Conservation (phyloP, 2,797 vertebrate genomes). For the Hydrolagus colliei region DNA sequence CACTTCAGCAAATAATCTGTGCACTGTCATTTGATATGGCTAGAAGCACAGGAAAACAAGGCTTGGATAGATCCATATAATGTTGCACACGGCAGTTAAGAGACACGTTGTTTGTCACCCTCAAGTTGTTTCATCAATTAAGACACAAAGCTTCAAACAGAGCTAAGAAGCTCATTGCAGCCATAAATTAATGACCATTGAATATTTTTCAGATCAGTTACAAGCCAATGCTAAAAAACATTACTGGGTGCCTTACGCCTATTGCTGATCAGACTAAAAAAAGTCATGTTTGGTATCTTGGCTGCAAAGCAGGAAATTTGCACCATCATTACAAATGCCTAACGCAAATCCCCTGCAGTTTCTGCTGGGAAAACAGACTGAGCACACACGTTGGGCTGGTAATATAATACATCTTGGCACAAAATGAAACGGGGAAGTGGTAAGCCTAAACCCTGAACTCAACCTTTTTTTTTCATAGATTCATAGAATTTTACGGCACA, state of each 20-base stretch:
- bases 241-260: not conserved
- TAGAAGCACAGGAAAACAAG: not conserved
- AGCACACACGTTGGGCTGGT: not conserved
- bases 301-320: not conserved
- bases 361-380: not conserved
- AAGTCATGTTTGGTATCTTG: not conserved
- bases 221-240: not conserved
- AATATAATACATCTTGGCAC: not conserved
- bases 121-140: not conserved
- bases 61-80: not conserved
- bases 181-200: not conserved
- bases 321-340: not conserved
- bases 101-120: not conserved
- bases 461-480: too few relatives aligned
- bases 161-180: not conserved
- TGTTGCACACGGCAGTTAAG: not conserved
- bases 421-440: not conserved
- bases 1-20: not conserved
- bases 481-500: too few relatives aligned
- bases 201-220: not conserved
- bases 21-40: not conserved
- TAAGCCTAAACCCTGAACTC: not conserved
- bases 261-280: not conserved
- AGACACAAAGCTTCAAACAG: not conserved
- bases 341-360: not conserved